A percentile compares a stretch with the other conserved stretches of the same genome.
Conservation (phyloP, 2,797 vertebrate genomes). For the Fistularia tabacaria region DNA sequence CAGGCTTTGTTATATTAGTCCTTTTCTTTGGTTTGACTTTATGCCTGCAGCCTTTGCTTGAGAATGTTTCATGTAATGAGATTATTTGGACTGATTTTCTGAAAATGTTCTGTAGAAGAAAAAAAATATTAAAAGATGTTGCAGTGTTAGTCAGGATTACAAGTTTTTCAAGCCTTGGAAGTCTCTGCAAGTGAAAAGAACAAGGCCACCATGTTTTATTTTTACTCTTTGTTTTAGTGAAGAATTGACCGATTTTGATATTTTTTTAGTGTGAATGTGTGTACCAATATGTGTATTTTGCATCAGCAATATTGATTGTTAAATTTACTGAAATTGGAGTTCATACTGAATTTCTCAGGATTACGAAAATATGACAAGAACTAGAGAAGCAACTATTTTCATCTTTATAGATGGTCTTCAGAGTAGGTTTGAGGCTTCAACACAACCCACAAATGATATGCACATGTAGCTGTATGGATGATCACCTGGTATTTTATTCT, state of each 20-base stretch:
- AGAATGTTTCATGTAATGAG: slow-evolving; percentile 42
- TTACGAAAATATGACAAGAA: slow-evolving; percentile 47
- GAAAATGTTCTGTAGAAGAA: slow-evolving; percentile 23
- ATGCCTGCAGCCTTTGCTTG: slow-evolving; percentile 49
- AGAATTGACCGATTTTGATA: slow-evolving; percentile 32
- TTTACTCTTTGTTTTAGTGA: slow-evolving; percentile 34
- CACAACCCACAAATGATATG: slow-evolving; percentile 63
- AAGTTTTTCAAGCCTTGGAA: slow-evolving; percentile 16
- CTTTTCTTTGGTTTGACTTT: slow-evolving; percentile 43
- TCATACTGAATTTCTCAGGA: slow-evolving; percentile 72
- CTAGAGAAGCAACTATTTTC: slow-evolving; percentile 38
- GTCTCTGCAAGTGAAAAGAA: slow-evolving; percentile 22
- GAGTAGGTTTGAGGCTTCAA: slow-evolving; percentile 66
- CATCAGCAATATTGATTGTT: slow-evolving; percentile 58
- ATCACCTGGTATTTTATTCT: slow-evolving; percentile 64
- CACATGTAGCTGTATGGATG: slow-evolving; percentile 72
- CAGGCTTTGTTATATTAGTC: slow-evolving; percentile 44
- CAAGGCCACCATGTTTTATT: slow-evolving; percentile 23
- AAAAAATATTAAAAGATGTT: slow-evolving; percentile 40
- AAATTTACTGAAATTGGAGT: slow-evolving; percentile 55
- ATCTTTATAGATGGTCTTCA: slow-evolving; percentile 48
- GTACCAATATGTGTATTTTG: slow-evolving; percentile 36
- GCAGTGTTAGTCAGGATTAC: slow-evolving; percentile 38
- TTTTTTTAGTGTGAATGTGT: slow-evolving; percentile 45
- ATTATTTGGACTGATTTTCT: slow-evolving; percentile 35